phyloP scores from a whole-genome alignment of 2,113 vertebrate species.

The Gila orcuttii region DNA sequence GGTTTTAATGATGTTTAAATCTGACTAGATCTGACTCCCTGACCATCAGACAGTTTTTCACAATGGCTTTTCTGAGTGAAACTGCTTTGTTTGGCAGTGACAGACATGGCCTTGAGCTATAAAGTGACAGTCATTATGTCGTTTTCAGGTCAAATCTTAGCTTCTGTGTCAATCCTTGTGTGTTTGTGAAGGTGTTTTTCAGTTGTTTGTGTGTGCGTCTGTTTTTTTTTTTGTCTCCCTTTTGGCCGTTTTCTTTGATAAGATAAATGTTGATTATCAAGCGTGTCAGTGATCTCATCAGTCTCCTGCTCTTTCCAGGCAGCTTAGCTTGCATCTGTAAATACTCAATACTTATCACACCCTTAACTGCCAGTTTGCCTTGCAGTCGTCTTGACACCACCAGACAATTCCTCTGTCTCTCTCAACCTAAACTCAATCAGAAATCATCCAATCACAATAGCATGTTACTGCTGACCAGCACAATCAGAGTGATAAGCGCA shows the following conservation, averaged over 20 bases:
- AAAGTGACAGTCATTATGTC: neutral
- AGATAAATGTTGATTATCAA: constrained; percentile 40
- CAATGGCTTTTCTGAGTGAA: neutral
- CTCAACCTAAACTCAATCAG: constrained; percentile 20
- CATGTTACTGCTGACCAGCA: neutral
- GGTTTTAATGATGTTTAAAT: neutral
- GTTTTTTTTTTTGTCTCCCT: neutral
- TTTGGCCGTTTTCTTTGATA: constrained; percentile 16
- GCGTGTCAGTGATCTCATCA: constrained; percentile 42
- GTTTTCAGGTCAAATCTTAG: neutral
- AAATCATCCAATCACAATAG: constrained; percentile 19
- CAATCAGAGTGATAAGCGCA: constrained; percentile 5
- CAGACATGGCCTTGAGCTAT: neutral
- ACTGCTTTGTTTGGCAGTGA: neutral
- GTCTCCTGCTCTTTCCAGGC: constrained; percentile 34
- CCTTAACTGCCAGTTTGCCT: constrained; percentile 42
- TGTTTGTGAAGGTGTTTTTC: constrained; percentile 2
- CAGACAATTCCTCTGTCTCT: constrained; percentile 16
- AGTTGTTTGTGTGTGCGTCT: neutral
- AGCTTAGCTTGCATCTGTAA: constrained; percentile 31
- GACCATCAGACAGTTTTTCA: neutral
- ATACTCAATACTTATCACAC: constrained; percentile 44
- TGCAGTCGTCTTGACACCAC: constrained; percentile 10
- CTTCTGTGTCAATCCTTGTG: neutral
- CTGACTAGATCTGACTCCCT: neutral